phyloP scores from a whole-genome alignment of 2,113 vertebrate species.

The Chlorodrepanis virens region DNA sequence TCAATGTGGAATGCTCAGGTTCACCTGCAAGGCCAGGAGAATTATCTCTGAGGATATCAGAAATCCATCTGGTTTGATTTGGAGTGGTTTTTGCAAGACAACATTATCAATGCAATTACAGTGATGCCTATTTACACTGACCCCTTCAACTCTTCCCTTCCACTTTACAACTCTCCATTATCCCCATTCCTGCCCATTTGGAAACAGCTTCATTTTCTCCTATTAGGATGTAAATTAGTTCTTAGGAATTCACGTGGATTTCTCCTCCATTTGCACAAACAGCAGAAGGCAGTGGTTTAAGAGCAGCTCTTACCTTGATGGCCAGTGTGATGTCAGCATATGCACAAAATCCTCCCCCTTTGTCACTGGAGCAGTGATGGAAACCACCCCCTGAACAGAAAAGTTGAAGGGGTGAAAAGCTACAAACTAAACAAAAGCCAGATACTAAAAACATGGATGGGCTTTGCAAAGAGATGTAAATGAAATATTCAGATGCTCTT shows the following conservation, averaged over 20 bases:
- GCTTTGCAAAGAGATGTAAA: background rate
- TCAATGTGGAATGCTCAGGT: background rate
- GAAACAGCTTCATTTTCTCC: background rate
- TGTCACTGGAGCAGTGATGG: conserved; percentile 94
- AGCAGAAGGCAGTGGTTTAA: background rate
- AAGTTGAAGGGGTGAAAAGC: background rate
- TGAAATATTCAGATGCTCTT: background rate
- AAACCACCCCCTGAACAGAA: conserved; percentile 89
- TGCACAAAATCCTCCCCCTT: conserved; percentile 93
- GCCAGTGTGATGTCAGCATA: conserved; percentile 94
- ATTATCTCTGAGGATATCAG: background rate
- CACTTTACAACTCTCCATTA: background rate
- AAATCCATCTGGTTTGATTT: background rate
- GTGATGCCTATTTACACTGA: background rate
- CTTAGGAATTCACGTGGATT: background rate
- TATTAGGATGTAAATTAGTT: background rate
- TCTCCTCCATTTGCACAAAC: background rate
- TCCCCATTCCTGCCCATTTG: background rate
- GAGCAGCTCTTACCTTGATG: conserved; percentile 82
- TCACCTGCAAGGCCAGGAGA: background rate
- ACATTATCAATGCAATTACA: background rate
- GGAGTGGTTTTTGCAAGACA: background rate
- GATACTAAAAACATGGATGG: background rate
- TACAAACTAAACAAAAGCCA: background rate
- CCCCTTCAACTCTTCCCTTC: background rate